phyloP scores from a whole-genome alignment of 2,888 invertebrate species.

The Quadriops clusia region DNA sequence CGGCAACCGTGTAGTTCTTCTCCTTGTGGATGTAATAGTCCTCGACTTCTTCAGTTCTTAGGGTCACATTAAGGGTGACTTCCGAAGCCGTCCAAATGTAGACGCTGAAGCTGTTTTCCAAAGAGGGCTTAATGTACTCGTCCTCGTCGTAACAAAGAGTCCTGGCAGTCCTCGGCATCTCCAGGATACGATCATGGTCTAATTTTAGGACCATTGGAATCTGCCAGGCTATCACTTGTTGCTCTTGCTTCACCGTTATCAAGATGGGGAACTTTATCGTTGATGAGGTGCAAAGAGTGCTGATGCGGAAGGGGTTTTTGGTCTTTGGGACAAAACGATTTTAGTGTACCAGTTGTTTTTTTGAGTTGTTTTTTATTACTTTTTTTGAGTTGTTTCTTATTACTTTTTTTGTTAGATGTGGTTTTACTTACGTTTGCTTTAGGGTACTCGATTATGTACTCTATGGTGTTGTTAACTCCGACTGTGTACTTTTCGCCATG shows the following conservation, averaged over 20 bases:
- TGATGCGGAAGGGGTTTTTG: slow-evolving; percentile 39
- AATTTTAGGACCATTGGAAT: slow-evolving; percentile 18
- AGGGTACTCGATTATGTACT: too few species aligned
- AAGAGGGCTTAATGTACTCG: neutral
- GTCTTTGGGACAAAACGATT: slow-evolving; percentile 23
- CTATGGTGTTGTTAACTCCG: too few species aligned
- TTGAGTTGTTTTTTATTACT: neutral
- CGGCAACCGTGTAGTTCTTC: slow-evolving; percentile 24
- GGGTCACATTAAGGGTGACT: slow-evolving; percentile 41
- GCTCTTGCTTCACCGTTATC: slow-evolving; percentile 59
- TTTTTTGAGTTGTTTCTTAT: neutral
- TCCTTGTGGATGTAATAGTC: slow-evolving; percentile 43
- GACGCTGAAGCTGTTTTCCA: slow-evolving; percentile 42
- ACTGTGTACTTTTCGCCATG: too few species aligned
- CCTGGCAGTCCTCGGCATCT: slow-evolving; percentile 43
- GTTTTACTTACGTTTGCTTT: too few species aligned
- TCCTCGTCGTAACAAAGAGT: slow-evolving; percentile 41
- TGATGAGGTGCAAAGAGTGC: slow-evolving; percentile 36
- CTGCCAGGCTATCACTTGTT: slow-evolving; percentile 33
- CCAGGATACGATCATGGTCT: slow-evolving; percentile 23
- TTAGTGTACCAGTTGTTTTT: neutral
- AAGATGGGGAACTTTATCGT: slow-evolving; percentile 46
- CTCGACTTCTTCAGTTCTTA: slow-evolving; percentile 42
- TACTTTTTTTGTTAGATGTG: too few species aligned
- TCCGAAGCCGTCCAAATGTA: slow-evolving; percentile 54